Evolutionary conservation across 2,113 vertebrate species (phyloP).

Genomic region (Picathartes gymnocephalus): DNA sequence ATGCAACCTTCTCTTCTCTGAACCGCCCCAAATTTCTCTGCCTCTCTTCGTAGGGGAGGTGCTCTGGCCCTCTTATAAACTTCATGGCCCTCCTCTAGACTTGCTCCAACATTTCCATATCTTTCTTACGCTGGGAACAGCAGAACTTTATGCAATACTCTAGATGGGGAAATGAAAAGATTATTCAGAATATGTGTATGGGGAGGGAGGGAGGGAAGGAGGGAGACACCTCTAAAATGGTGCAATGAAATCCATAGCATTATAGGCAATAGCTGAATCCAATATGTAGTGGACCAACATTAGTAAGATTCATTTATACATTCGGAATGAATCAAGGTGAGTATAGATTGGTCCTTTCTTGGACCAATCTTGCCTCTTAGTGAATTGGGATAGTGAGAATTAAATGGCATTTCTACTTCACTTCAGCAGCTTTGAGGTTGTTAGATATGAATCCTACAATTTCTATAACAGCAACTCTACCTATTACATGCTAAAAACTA

Average conservation of each 20-base stretch:
- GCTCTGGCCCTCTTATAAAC: not conserved
- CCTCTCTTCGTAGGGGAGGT: accelerated
- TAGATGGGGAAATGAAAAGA: not conserved
- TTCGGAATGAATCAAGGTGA: not conserved
- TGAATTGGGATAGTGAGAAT: not conserved
- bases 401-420: not conserved
- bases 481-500: not conserved
- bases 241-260: not conserved
- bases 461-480: not conserved
- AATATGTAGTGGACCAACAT: not conserved
- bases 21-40: not conserved
- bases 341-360: not conserved
- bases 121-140: not conserved
- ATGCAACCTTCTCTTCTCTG: not conserved
- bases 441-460: not conserved
- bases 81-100: not conserved
- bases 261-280: not conserved
- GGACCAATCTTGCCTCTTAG: not conserved
- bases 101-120: not conserved
- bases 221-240: not conserved
- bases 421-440: not conserved
- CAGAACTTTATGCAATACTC: not conserved
- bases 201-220: not conserved
- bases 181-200: not conserved
- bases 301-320: not conserved